phyloP scores from a whole-genome alignment of 2,797 vertebrate species.

The Mus minutoides region DNA sequence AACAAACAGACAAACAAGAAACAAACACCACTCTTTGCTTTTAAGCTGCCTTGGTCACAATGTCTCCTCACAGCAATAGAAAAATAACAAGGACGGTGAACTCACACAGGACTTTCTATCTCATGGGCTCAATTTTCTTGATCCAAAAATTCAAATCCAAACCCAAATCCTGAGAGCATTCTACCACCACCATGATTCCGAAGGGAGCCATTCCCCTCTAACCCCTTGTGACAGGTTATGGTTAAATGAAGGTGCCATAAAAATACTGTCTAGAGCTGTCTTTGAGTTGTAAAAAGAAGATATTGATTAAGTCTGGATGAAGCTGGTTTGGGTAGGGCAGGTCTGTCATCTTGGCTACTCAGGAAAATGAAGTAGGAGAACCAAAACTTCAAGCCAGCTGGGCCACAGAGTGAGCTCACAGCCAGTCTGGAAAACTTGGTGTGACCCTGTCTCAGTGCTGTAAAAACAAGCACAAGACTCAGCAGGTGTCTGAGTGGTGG shows the following conservation, averaged over 20 bases:
- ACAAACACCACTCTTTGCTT: no score
- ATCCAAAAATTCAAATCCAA: not conserved
- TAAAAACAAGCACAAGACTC: not conserved
- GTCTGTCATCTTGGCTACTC: not conserved
- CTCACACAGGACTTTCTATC: not conserved
- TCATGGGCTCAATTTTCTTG: not conserved
- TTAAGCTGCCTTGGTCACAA: not conserved
- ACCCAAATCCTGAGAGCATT: not conserved
- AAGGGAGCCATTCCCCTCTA: not conserved
- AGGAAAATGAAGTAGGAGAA: not conserved
- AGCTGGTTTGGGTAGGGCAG: not conserved
- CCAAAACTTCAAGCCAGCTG: no score
- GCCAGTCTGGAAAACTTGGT: not conserved
- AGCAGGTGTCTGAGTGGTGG: not conserved
- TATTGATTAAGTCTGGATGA: not conserved
- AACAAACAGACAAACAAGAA: no score
- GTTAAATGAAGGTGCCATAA: not conserved
- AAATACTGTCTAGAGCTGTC: not conserved
- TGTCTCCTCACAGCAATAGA: not conserved
- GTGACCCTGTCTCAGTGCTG: not conserved
- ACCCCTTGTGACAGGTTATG: not conserved
- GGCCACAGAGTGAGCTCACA: not conserved
- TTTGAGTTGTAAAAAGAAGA: not conserved
- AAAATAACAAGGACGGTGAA: fast-evolving
- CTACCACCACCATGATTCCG: not conserved